phyloP scores from a whole-genome alignment of 2,113 vertebrate genomes.

The Chitala chitala region DNA sequence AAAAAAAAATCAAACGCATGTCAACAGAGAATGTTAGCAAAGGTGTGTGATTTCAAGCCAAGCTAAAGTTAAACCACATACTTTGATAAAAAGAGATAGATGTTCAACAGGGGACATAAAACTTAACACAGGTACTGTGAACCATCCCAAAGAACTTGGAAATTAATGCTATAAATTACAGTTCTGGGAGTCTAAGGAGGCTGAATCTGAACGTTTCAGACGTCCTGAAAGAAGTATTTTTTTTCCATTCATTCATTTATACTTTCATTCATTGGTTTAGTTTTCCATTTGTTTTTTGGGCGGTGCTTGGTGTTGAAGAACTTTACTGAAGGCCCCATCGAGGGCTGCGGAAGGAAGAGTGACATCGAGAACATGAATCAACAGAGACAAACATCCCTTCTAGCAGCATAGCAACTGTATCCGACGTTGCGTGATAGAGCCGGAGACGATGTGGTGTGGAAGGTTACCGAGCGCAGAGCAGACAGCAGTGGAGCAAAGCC shows the following conservation, averaged over 20 bases:
- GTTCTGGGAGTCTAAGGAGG: background rate
- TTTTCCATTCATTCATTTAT: background rate
- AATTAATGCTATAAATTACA: constrained; percentile 2
- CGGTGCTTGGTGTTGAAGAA: too few species aligned
- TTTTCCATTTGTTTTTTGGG: background rate
- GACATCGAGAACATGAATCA: too few species aligned
- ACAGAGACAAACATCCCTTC: too few species aligned
- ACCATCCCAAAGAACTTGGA: background rate
- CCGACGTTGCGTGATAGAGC: too few species aligned
- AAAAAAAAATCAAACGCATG: background rate
- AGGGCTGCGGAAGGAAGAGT: too few species aligned
- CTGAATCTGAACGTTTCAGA: background rate
- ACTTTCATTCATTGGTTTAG: background rate
- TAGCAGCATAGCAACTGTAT: too few species aligned
- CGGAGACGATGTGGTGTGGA: too few species aligned
- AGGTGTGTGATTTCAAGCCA: background rate
- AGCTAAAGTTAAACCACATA: background rate
- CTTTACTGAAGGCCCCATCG: too few species aligned
- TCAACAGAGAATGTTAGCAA: background rate
- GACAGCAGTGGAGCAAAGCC: too few species aligned
- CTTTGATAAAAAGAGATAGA: constrained; percentile 6
- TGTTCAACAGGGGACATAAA: background rate
- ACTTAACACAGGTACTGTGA: background rate
- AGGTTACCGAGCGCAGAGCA: too few species aligned
- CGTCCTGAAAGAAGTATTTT: background rate